These are phyloP conservation scores for Caenorhabditis panamensis DNA, from an alignment of 2,888 invertebrate species.

Conservation along the genomic window DNA sequence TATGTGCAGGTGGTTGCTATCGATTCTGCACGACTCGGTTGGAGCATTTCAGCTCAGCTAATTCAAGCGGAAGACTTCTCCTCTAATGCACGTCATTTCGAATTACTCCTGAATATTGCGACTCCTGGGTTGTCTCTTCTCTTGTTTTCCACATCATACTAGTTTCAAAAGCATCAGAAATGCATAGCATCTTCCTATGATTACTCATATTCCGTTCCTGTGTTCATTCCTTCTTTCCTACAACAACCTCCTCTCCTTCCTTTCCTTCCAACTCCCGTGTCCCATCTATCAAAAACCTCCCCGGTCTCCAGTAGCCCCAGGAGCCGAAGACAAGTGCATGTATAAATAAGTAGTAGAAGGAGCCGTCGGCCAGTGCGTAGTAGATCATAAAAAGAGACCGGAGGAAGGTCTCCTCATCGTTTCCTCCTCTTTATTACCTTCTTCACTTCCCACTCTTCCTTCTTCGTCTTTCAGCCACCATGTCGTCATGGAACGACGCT, in stretches of 20 bases:
- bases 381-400: slow-evolving; percentile 55
- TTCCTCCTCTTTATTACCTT: slow-evolving; percentile 52
- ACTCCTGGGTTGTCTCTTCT: background rate
- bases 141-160: background rate
- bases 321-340: slow-evolving; percentile 55
- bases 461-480: slow-evolving; percentile 19
- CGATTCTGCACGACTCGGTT: slow-evolving; percentile 15
- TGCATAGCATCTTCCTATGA: slow-evolving; percentile 38
- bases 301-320: background rate
- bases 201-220: slow-evolving; percentile 11
- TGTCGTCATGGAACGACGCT: slow-evolving; percentile 64
- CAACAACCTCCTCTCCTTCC: background rate
- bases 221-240: no score
- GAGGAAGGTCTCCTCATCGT: slow-evolving; percentile 34
- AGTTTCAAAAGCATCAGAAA: background rate
- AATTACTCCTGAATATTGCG: slow-evolving; percentile 29
- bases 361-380: background rate
- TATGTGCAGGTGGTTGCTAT: slow-evolving; percentile 39
- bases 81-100: slow-evolving; percentile 47
- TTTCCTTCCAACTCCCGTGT: background rate
- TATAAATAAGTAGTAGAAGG: slow-evolving; percentile 56
- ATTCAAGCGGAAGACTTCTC: slow-evolving; percentile 52
- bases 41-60: slow-evolving; percentile 26
- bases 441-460: background rate
- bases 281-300: slow-evolving; percentile 48